phyloP scores from a whole-genome alignment of 2,113 vertebrate species.

The Suricata suricatta region DNA sequence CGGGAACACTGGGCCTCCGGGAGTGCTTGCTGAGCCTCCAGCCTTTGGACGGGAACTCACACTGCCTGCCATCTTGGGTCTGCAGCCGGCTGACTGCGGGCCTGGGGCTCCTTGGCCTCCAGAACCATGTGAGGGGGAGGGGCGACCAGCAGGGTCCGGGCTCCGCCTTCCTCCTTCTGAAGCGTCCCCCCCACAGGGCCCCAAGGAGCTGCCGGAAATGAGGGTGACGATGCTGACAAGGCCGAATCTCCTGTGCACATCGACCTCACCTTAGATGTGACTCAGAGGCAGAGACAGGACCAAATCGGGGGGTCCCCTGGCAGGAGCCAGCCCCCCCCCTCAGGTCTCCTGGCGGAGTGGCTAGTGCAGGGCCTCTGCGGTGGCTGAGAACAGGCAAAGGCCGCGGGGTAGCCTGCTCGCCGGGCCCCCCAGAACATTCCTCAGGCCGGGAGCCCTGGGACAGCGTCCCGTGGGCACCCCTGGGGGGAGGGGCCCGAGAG shows the following conservation, averaged over 20 bases:
- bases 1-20: no score
- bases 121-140: neutral
- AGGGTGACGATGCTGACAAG: fast-evolving
- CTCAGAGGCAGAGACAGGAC: no score
- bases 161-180: neutral
- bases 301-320: neutral
- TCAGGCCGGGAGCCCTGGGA: no score
- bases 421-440: fast-evolving
- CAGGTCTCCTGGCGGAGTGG: neutral
- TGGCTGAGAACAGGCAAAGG: neutral
- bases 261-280: neutral
- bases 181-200: fast-evolving
- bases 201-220: neutral
- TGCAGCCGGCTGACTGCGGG: neutral
- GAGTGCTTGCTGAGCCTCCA: neutral
- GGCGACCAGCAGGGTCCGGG: neutral
- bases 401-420: fast-evolving
- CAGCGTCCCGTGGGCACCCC: neutral
- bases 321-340: no score
- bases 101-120: neutral
- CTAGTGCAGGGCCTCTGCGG: no score
- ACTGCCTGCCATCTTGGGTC: fast-evolving
- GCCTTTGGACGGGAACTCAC: neutral
- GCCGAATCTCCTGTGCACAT: fast-evolving
- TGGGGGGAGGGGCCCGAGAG: neutral